Percentiles rank a stretch among this genome's conserved stretches.
Conservation (phyloP, 2,888 invertebrate species). For the Andrena marginata region DNA sequence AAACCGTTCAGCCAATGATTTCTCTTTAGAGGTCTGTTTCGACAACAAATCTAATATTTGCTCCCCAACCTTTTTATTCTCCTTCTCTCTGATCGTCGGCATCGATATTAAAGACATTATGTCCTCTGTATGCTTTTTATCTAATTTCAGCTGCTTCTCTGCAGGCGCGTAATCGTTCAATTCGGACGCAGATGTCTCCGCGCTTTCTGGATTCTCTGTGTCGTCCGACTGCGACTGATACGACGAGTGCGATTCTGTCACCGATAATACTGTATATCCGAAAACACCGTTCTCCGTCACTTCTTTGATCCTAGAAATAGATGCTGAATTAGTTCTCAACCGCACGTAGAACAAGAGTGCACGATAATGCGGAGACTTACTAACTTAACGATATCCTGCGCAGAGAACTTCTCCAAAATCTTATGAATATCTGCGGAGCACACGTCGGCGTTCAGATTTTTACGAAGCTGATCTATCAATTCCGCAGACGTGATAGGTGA, state of each 20-base stretch:
- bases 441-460: constrained; percentile 86
- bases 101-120: constrained; percentile 93
- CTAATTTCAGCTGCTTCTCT: constrained; percentile 80
- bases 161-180: constrained; percentile 75
- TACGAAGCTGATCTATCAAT: constrained; percentile 87
- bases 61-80: constrained; percentile 97
- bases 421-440: constrained; percentile 89
- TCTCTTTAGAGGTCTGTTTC: constrained; percentile 98
- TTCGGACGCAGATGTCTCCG: constrained; percentile 76
- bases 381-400: constrained; percentile 90
- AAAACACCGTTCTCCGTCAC: constrained; percentile 83
- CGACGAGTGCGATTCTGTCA: constrained; percentile 77
- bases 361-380: constrained; percentile 54
- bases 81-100: constrained; percentile 97
- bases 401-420: constrained; percentile 91
- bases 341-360: not conserved
- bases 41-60: constrained; percentile 97
- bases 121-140: constrained; percentile 82
- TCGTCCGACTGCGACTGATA: constrained; percentile 74
- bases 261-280: constrained; percentile 81
- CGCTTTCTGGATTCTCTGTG: constrained; percentile 77
- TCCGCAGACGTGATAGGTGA: constrained; percentile 90
- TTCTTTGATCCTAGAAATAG: constrained; percentile 79
- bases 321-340: constrained; percentile 4
- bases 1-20: constrained; percentile 97